Base-by-base conservation (phyloP, 2,888 invertebrate species). In the Lycia hirtaria region DNA sequence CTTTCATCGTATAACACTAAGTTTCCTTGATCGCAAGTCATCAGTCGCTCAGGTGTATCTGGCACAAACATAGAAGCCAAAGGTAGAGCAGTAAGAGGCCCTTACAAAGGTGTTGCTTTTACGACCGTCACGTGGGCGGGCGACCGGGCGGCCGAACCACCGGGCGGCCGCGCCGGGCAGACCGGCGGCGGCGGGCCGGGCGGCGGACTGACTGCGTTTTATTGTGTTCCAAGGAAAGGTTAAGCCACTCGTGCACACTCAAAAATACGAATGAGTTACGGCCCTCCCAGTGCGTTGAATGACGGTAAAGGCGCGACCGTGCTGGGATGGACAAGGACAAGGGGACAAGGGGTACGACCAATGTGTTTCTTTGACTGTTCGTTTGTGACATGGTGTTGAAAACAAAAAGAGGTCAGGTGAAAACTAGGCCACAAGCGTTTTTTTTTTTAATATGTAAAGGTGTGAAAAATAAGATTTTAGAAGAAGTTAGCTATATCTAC, bases 51-150 rank as follows among this genome's bases (percentile, higher is more conserved):
- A 41, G 26, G 26, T 41, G n/a, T 49, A 14, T 17, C 19, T 17
- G 2, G 1, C 5, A 4, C 19, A 33, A 49, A 59, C 49, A n/a
- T 51, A 48, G 45, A 38, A 14, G 2, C 20, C 44, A 32, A 51
- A 14, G 22, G 26, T 44, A 26, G 41, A 26, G 41, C 55, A 54
- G 58, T 56, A 57, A 61, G 61, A 54, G 62, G 45, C 44, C 58
- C 64, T 62, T 52, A 64, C 58, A 60, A 62, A 60, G 64, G 66
- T 62, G 64, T 64, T 64, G 58, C 58, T 55, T 66, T 66, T 66
- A 66, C 60, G 64, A 62, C 38, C 54, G 52, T 5, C 30, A 9
- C 17, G 53, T 24, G 51, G 45, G 47, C 12, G 26, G n/a, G 20
- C n/a, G n/a, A n/a, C 32, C 38, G 19, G 10, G 48, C 38, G 64